Base-by-base conservation (phyloP, 2,888 invertebrate genomes). In the Habrosyne pyritoides region DNA sequence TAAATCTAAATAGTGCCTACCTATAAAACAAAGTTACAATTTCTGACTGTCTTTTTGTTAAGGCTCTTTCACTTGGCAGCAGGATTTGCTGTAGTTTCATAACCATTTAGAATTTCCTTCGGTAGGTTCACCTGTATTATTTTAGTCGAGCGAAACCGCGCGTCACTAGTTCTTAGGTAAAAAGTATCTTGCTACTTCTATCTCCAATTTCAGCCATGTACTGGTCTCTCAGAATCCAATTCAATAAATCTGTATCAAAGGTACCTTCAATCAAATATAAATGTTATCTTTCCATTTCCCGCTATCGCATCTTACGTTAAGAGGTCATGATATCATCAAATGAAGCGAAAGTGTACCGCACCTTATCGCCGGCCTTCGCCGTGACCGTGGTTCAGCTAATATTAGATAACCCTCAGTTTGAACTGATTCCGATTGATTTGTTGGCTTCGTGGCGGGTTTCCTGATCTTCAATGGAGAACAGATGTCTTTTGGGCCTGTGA, bases 301-400 rank as follows among this genome's bases (percentile, higher is more conserved):
- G 14, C 18, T 42, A 42, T 42, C 42, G 42, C 42, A 18, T 42
- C 42, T 42, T 42, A 42, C 42, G 8, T 6, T 36, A 14, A 30
- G 28, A 28, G 52, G 36, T 53, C 46, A 30, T 59, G 55, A 60
- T 60, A 53, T 57, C 56, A 58, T 57, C 49, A 52, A 61, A 58
- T 59, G 56, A 57, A 59, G 52, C 57, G 42, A 42, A 42, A 42
- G 42, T 59, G 56, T 53, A 53, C 18, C 47, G 22, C 54, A 52
- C 52, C 57, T 66, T 69, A 66, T 61, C 63, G 18, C 54, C 53
- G 57, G 53, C 65, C 65, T 65, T 65, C 53, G 30, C 60, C 59
- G 53, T 63, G 60, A 55, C 56, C 54, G 36, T 49, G 47, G 47
- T 8, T 8, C 3, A 26, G 28, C 18, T 47, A 55, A 58, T 54